Evolutionary conservation across 2,797 vertebrate genomes (phyloP).

Genomic region (Channa striata): DNA sequence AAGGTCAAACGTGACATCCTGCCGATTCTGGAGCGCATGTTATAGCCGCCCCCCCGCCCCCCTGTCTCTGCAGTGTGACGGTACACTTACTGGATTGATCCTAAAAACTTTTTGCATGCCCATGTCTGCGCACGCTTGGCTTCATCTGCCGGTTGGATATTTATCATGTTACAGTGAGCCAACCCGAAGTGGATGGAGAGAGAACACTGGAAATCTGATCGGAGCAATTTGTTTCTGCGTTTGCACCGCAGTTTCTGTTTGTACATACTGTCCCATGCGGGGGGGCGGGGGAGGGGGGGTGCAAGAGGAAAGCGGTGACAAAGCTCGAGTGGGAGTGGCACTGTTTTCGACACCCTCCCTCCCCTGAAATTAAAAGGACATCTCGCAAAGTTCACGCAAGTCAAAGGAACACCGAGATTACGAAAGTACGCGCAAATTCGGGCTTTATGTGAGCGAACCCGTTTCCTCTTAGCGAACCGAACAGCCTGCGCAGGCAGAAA

Average conservation of each 20-base stretch:
- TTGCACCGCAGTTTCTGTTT: conserved; percentile 54
- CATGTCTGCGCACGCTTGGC: neutral
- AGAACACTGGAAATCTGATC: conserved; percentile 18
- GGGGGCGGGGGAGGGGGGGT: conserved; percentile 12
- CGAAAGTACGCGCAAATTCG: conserved; percentile 2
- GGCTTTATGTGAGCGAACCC: neutral
- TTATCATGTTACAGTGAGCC: neutral
- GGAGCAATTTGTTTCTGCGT: conserved; percentile 25
- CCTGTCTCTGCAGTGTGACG: conserved; percentile 36
- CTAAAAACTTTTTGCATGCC: conserved; percentile 64
- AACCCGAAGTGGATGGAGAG: conserved; percentile 2
- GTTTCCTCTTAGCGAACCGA: neutral
- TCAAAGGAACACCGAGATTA: conserved; percentile 38
- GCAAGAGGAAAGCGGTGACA: conserved; percentile 71
- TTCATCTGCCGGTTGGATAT: conserved; percentile 7
- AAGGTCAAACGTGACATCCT: conserved; percentile 38
- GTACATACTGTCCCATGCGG: conserved; percentile 49
- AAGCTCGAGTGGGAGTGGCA: conserved; percentile 86
- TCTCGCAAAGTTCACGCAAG: conserved; percentile 70
- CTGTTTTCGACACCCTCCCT: conserved; percentile 65
- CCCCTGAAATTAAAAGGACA: conserved; percentile 59
- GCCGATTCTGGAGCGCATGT: conserved; percentile 33
- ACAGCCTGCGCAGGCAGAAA: conserved; percentile 34
- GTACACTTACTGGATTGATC: conserved; percentile 25
- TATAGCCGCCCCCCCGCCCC: neutral